Percentiles rank a stretch among this genome's conserved stretches.
Conservation (phyloP, 2,113 vertebrate genomes). For the Sclerurus mexicanus region DNA sequence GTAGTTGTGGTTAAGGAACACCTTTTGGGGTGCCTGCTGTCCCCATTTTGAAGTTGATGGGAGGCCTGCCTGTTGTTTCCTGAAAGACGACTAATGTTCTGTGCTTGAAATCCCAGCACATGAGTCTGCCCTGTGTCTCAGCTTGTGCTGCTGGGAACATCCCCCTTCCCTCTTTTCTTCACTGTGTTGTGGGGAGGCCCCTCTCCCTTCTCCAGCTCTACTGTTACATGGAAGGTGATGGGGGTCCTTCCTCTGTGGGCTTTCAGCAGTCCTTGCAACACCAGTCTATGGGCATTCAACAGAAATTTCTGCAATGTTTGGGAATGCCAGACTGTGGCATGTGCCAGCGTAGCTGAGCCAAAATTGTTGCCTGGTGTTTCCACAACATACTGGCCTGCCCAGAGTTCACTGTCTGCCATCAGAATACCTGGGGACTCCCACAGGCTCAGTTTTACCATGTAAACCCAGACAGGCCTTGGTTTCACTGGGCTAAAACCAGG, state of each 20-base stretch:
- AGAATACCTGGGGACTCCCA: background rate
- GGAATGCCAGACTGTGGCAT: slow-evolving; percentile 6
- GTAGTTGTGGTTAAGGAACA: background rate
- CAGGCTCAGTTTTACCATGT: background rate
- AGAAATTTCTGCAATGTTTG: slow-evolving; percentile 7
- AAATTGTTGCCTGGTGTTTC: background rate
- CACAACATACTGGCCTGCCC: background rate
- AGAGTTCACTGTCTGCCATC: background rate
- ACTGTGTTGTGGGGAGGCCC: background rate
- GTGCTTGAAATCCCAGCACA: background rate
- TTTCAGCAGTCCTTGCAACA: background rate
- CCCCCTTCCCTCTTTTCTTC: background rate
- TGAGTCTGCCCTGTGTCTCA: background rate
- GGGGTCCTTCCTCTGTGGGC: background rate
- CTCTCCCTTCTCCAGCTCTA: background rate
- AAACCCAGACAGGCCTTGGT: background rate
- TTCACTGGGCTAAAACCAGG: background rate
- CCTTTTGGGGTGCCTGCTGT: background rate
- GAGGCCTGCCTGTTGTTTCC: background rate
- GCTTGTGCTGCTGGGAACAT: background rate
- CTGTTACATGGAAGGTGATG: background rate
- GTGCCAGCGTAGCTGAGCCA: background rate
- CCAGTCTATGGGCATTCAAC: background rate
- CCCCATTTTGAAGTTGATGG: background rate
- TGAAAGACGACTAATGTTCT: background rate